phyloP scores from a whole-genome alignment of 2,888 invertebrate species.

The Tigriopus californicus region DNA sequence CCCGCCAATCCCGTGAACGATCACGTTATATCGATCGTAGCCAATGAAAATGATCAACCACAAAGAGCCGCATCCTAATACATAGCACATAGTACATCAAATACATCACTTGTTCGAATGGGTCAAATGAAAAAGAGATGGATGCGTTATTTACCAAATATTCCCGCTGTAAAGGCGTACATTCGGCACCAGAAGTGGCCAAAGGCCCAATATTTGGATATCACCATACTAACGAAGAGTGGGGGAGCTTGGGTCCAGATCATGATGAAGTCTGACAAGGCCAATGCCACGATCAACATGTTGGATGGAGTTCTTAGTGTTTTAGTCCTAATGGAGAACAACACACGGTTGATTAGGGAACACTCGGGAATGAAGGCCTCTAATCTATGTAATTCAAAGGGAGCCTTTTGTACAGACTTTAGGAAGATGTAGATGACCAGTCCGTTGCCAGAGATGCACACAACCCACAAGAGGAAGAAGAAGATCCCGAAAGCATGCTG shows the following conservation, averaged over 20 bases:
- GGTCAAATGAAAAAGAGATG: too few species aligned
- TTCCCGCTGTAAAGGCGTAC: slow-evolving; percentile 28
- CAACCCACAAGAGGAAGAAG: slow-evolving; percentile 3
- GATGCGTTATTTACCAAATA: slow-evolving; percentile 30
- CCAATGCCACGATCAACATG: slow-evolving; percentile 70
- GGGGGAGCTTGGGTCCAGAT: slow-evolving; percentile 63
- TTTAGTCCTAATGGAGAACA: too few species aligned
- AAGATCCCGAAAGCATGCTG: slow-evolving; percentile 1
- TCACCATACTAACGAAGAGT: slow-evolving; percentile 46
- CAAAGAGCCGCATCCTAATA: slow-evolving; percentile 28
- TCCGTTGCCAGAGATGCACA: slow-evolving; percentile 3
- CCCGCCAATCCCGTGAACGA: slow-evolving; percentile 27
- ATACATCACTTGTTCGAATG: too few species aligned
- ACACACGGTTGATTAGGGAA: too few species aligned
- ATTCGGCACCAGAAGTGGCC: slow-evolving; percentile 25
- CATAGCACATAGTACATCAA: too few species aligned
- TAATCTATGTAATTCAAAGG: slow-evolving; percentile 25
- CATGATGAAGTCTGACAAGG: slow-evolving; percentile 75
- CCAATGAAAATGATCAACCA: slow-evolving; percentile 28
- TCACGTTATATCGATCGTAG: slow-evolving; percentile 29
- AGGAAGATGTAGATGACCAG: slow-evolving; percentile 15
- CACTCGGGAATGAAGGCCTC: too few species aligned
- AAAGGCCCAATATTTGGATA: slow-evolving; percentile 22
- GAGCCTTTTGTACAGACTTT: not conserved
- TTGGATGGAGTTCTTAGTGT: slow-evolving; percentile 38